A percentile compares a stretch with the other conserved stretches of the same genome.
Evolutionary conservation across 2,113 vertebrate species (phyloP).

Genomic region (Verasper variegatus): DNA sequence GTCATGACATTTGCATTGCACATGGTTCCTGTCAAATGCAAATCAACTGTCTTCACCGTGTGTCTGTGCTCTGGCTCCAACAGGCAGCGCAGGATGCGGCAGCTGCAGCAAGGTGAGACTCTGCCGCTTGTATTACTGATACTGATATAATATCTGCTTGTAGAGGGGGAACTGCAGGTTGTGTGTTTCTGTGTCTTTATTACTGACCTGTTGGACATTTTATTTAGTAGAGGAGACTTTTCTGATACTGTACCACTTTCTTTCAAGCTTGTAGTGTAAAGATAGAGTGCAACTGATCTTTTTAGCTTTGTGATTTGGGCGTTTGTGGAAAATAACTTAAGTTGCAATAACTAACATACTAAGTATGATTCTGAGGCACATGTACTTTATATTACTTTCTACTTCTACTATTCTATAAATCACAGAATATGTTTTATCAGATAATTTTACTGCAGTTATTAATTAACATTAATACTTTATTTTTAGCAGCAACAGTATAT

Average conservation of each 20-base stretch:
- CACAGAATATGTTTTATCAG: background rate
- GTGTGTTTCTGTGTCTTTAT: background rate
- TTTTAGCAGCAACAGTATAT: too few relatives aligned
- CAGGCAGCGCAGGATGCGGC: conserved; percentile 73
- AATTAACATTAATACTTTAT: too few relatives aligned
- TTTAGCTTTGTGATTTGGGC: background rate
- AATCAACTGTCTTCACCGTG: conserved; percentile 65
- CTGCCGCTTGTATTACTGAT: background rate
- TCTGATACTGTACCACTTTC: background rate
- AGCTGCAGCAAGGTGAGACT: conserved; percentile 72
- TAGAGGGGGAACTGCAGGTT: background rate
- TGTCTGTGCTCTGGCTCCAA: conserved; percentile 67
- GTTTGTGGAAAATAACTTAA: background rate
- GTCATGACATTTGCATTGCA: conserved; percentile 79
- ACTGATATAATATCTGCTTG: background rate
- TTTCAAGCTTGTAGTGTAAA: background rate
- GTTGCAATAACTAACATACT: background rate
- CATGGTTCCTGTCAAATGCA: conserved; percentile 74
- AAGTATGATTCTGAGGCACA: background rate
- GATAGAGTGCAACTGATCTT: background rate
- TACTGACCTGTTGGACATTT: background rate
- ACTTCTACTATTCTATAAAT: background rate
- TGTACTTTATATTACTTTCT: background rate
- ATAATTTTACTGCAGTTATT: background rate
- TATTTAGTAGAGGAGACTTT: background rate